phyloP scores from a whole-genome alignment of 2,797 vertebrate genomes.

The Thamnophis elegans region DNA sequence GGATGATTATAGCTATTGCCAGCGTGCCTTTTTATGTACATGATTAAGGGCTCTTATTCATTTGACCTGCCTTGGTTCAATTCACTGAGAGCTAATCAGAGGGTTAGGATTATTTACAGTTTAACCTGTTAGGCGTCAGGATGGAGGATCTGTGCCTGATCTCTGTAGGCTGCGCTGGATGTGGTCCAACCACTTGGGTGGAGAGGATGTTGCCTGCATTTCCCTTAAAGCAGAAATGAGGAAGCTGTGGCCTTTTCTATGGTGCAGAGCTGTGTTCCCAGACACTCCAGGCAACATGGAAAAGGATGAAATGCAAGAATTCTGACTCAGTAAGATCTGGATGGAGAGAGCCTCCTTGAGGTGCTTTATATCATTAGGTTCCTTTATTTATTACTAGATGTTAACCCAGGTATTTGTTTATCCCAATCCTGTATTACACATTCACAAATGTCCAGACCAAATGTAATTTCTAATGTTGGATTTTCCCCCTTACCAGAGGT shows the following conservation, averaged over 20 bases:
- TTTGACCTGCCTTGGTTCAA: not conserved
- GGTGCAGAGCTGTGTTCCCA: not conserved
- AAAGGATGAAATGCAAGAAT: not conserved
- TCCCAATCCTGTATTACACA: too few species aligned
- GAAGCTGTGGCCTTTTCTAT: not conserved
- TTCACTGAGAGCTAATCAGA: not conserved
- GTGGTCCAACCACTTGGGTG: not conserved
- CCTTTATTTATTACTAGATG: not conserved
- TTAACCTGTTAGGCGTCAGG: not conserved
- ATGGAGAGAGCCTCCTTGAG: not conserved
- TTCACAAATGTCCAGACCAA: too few species aligned
- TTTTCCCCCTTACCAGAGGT: too few species aligned
- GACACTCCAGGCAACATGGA: not conserved
- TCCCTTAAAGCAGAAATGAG: not conserved
- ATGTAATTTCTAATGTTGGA: too few species aligned
- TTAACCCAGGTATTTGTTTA: too few species aligned
- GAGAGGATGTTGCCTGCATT: not conserved
- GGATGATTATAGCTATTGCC: not conserved
- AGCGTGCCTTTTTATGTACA: not conserved
- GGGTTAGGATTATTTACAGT: not conserved
- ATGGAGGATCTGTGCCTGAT: not conserved
- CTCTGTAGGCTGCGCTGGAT: not conserved
- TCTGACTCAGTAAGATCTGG: not conserved
- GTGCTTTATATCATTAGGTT: not conserved
- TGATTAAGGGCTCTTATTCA: not conserved